Percentiles rank a stretch among this genome's conserved stretches.
Conservation (phyloP, 2,888 invertebrate species). For the Ophion costatus region DNA sequence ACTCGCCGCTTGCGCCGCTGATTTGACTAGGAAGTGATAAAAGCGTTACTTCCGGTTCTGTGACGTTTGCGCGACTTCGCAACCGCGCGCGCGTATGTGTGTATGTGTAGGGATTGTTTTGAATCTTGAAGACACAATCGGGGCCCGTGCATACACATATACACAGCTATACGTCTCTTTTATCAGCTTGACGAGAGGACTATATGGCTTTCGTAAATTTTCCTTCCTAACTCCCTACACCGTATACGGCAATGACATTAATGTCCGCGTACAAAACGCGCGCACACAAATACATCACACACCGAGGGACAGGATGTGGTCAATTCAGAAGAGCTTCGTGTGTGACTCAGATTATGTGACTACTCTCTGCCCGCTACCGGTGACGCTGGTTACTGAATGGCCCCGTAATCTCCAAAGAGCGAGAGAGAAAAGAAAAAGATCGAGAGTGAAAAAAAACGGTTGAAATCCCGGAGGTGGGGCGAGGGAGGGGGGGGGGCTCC, state of each 20-base stretch:
- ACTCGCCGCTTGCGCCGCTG: background rate
- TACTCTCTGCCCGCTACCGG: conserved; percentile 47
- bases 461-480: conserved; percentile 2
- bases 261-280: conserved; percentile 72
- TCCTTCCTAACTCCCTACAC: conserved; percentile 68
- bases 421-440: conserved; percentile 47
- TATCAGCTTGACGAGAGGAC: conserved; percentile 4
- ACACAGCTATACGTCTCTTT: background rate
- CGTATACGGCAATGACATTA: conserved; percentile 78
- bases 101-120: background rate
- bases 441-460: conserved; percentile 40
- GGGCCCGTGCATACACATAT: background rate
- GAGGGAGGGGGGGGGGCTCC: background rate
- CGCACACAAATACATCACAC: conserved; percentile 9
- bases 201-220: conserved; percentile 63
- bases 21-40: background rate
- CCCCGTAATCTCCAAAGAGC: conserved; percentile 49
- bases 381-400: conserved; percentile 62
- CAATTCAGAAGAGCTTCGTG: conserved; percentile 78
- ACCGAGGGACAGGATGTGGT: conserved; percentile 80
- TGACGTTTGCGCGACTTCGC: background rate
- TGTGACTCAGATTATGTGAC: conserved; percentile 77
- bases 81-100: background rate
- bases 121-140: background rate
- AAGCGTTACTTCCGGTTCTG: background rate